Conservation (phyloP, 2,797 vertebrate species). For the Cercopithecus neglectus region DNA sequence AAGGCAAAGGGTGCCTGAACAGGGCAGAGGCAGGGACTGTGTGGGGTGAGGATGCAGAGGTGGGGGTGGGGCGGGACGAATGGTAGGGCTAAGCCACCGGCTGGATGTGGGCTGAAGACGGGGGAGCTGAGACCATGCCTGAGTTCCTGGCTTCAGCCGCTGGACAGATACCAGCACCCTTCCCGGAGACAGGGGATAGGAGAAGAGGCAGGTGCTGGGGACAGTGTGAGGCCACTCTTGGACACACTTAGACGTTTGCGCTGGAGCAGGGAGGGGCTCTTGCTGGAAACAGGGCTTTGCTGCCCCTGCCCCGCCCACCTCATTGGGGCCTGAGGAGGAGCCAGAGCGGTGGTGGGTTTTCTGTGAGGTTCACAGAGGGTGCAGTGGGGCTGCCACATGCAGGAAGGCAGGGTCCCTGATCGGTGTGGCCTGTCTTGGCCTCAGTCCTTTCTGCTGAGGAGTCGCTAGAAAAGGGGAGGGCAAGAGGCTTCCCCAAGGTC, state of each 20-base stretch:
- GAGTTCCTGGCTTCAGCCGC: background rate
- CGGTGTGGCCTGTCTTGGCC: background rate
- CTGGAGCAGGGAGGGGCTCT: background rate
- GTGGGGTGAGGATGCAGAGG: rapidly evolving
- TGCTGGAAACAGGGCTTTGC: background rate
- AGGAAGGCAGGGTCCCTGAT: background rate
- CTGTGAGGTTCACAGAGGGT: background rate
- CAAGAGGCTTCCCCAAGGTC: background rate
- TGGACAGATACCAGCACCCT: background rate
- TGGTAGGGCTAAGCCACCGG: background rate
- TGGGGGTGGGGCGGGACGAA: rapidly evolving
- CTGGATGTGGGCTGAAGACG: background rate
- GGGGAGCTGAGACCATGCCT: background rate
- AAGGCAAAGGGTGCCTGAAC: rapidly evolving
- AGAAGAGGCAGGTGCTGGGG: background rate
- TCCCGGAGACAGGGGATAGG: background rate
- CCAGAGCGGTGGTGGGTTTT: background rate
- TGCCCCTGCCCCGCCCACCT: background rate
- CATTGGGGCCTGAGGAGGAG: background rate
- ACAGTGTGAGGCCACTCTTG: background rate
- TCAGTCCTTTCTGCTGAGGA: background rate
- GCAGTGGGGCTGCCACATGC: rapidly evolving
- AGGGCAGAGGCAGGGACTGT: background rate
- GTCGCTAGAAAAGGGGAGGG: background rate
- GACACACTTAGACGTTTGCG: background rate